phyloP scores from a whole-genome alignment of 2,797 vertebrate genomes.

The Hydrophis major region DNA sequence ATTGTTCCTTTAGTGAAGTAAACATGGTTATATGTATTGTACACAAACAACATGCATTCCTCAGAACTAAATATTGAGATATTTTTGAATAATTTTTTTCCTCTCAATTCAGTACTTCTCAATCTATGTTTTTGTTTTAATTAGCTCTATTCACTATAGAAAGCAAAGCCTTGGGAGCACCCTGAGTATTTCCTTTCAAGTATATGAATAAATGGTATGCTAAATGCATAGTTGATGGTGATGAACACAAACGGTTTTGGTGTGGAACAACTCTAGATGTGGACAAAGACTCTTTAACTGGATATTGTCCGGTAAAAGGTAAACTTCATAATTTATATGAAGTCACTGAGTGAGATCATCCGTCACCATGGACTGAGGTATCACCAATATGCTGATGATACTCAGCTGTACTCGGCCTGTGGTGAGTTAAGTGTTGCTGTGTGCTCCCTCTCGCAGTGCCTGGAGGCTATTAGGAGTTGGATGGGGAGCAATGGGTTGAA shows the following conservation, averaged over 20 bases:
- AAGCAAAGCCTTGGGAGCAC: constrained; percentile 84
- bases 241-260: constrained; percentile 76
- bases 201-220: constrained; percentile 76
- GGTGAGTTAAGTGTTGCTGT: too few relatives aligned
- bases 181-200: constrained; percentile 91
- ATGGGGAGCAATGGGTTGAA: too few relatives aligned
- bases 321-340: constrained; percentile 42
- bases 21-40: neutral
- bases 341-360: too few relatives aligned
- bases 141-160: constrained; percentile 82
- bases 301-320: constrained; percentile 85
- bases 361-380: too few relatives aligned
- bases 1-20: neutral
- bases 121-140: constrained; percentile 25
- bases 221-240: constrained; percentile 77
- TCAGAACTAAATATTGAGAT: neutral
- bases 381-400: too few relatives aligned
- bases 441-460: too few relatives aligned
- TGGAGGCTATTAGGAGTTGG: too few relatives aligned
- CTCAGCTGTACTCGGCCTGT: too few relatives aligned
- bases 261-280: constrained; percentile 85
- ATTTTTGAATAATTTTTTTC: neutral
- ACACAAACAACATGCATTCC: neutral
- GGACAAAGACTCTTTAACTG: constrained; percentile 73
- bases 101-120: neutral